Evolutionary conservation across 2,888 invertebrate genomes (phyloP), one percentile per base, ranked within the genome.

Genomic region (Trissolcus brochymenae): DNA sequence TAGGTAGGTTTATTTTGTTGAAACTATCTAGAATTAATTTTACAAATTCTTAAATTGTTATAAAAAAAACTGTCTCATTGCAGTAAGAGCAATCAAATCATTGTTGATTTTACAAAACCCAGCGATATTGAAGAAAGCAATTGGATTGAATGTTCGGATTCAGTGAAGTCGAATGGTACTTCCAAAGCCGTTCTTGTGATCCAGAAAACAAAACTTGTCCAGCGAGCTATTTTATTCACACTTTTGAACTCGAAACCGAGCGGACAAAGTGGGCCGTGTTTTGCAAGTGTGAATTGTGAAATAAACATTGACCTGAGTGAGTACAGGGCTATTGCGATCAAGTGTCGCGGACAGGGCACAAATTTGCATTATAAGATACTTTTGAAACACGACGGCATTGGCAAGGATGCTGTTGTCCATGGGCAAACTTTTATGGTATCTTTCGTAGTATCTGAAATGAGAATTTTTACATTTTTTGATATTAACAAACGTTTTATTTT

Each of bases 91-190:
- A 68, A 79, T 16, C 78, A 74, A 61, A 78, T 70, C 2, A 66
- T 85, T 29, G 84, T 83, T 57, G 85, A 85, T 62, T 85, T 85
- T 54, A 84, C 84, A 17, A 80, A 80, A 21, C 9, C 35, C 35
- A 76, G 84, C 35, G 84, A 82, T 56, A 68, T 86, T 11, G 25
- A 25, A 6, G 4, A 25, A 6, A 81, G 83, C 50, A 81, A 83
- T 17, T 90, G 90, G 90, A 78, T 68, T 0, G 90, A 90, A 82
- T 85, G 85, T 60, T 90, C 90, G 0, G 90, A 90, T 79, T 88
- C 90, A 6, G 86, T 87, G 1, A 85, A 88, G 72, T 79, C 79
- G 9, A 86, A 84, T 6, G 90, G 90, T 13, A 89, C 83, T 84
- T 90, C 90, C 2, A 90, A 90, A 79, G 90, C 90, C 0, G 82